A percentile compares a stretch with the other conserved stretches of the same genome.
phyloP scores from a whole-genome alignment of 2,113 vertebrate species.

The Procavia capensis region DNA sequence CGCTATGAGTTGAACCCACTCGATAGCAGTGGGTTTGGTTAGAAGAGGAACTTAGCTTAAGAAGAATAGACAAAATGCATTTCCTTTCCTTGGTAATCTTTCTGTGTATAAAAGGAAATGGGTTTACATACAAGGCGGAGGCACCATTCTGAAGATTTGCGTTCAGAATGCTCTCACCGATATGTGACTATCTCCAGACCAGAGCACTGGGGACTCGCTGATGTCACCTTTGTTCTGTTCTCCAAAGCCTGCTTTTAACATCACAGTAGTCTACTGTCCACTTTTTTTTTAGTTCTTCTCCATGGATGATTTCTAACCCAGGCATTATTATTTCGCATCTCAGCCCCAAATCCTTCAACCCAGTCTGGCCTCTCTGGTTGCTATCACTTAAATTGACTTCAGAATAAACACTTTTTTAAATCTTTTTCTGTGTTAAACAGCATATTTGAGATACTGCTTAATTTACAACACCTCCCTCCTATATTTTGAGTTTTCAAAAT shows the following conservation, averaged over 20 bases:
- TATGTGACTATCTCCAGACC: background rate
- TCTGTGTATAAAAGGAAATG: background rate
- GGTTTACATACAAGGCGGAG: too few relatives aligned
- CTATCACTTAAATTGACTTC: background rate
- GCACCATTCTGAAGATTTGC: too few relatives aligned
- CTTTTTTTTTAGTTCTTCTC: background rate
- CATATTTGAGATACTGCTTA: background rate
- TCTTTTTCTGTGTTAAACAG: background rate
- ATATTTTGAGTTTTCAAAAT: constrained; percentile 13
- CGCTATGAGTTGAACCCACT: too few relatives aligned
- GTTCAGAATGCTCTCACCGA: too few relatives aligned
- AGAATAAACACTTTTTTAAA: background rate
- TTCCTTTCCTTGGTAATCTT: background rate
- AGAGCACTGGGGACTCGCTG: background rate
- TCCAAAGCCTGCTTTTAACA: background rate
- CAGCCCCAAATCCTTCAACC: background rate
- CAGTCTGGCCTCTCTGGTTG: background rate
- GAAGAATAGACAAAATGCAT: background rate
- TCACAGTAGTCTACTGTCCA: background rate
- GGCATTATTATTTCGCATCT: background rate
- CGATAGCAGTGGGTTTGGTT: too few relatives aligned
- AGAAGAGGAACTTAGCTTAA: background rate
- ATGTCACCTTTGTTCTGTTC: background rate
- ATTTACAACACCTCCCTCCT: background rate
- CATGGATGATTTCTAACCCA: background rate